These are phyloP conservation scores for Thelaira solivaga DNA, from an alignment of 2,888 invertebrate genomes.

Conservation along the genomic window DNA sequence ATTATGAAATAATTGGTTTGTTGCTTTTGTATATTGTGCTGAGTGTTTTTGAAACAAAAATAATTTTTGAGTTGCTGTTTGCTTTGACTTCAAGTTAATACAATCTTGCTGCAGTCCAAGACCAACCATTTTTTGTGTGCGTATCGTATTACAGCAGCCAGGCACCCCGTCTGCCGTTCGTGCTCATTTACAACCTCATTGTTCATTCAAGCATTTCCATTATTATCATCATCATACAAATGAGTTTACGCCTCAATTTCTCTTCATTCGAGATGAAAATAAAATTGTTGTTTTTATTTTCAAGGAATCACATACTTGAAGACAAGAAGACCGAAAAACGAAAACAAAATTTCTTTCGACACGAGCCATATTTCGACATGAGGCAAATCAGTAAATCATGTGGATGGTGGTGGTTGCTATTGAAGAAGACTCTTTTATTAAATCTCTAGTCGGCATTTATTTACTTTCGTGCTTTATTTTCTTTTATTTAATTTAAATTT, in stretches of 20 bases:
- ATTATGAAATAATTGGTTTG: too few relatives aligned
- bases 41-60: too few relatives aligned
- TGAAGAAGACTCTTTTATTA: constrained; percentile 7
- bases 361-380: constrained; percentile 59
- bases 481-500: constrained; percentile 1
- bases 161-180: constrained; percentile 9
- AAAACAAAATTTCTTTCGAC: constrained; percentile 43
- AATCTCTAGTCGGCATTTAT: too few relatives aligned
- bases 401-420: constrained; percentile 42
- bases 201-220: constrained; percentile 55
- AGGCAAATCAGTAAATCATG: constrained; percentile 60
- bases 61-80: neutral
- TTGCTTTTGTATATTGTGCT: too few relatives aligned
- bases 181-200: constrained; percentile 52
- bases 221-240: constrained; percentile 57
- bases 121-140: neutral
- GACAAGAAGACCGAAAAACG: neutral
- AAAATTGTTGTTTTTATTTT: neutral
- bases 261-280: constrained; percentile 36
- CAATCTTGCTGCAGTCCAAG: constrained; percentile 12
- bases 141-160: constrained; percentile 49
- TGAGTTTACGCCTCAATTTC: constrained; percentile 60
- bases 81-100: neutral
- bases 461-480: neutral
- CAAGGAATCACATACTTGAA: neutral